Base-by-base conservation (phyloP, 35 echinoderm and acorn worm genomes). In the Lytechinus variegatus region DNA sequence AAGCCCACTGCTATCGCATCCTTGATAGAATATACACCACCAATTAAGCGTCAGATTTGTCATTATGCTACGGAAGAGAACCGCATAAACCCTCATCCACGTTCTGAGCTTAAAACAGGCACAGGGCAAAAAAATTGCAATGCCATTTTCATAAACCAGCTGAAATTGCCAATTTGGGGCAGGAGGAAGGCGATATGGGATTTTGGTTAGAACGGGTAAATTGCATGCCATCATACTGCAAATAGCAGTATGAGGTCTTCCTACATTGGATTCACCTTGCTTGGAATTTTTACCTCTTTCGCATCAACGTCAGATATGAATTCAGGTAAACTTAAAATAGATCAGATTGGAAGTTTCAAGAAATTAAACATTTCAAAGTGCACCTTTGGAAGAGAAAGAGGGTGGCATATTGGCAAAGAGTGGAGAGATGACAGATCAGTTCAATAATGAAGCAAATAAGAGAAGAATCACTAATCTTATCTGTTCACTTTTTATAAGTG, bases 101-200 rank as follows among this genome's bases (percentile, higher is more conserved):
- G 12, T 44, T 44, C 28, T 6, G 27, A 44, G 88, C 10, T 33
- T 6, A 5, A 90, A 90, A 90, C 28, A 44, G 29, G 28, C 88
- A 54, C 10, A 52, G 88, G 88, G 33, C 29, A 44, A 90, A 90
- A 90, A 56, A 90, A 90, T 90, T 90, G 88, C 88, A 54, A 90
- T 90, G 88, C 88, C 88, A 90, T 90, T 90, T 90, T 90, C 27
- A 90, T 90, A 90, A 90, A 90, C 88, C 88, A 54, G 88, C 88
- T 52, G 88, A 90, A 90, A 90, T 90, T 90, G 88, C 88, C 88
- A 90, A 90, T 90, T 90, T 90, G 28, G 29, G 10, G 88, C 33
- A 54, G 27, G 27, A 90, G 52, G 88, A 79, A 79, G 66, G 16
- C 66, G 21, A 79, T 79, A 79, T 79, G 66, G 66, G 66, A 79